Base-by-base conservation (phyloP, 2,113 vertebrate species). In the Trochalopteron elliotii region DNA sequence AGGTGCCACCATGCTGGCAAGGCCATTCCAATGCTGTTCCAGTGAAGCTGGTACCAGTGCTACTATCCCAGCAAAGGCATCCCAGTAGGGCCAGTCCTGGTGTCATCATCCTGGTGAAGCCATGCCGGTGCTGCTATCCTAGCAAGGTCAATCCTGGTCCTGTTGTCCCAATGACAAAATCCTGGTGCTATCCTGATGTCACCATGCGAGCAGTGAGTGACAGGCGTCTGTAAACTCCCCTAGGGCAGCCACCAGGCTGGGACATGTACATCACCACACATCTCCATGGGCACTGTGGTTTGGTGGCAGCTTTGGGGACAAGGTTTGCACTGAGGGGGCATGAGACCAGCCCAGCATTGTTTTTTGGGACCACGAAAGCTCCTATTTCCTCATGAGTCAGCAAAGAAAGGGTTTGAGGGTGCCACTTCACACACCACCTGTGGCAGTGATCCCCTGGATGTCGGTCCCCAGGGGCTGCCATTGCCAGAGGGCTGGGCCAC, bases 311-410 rank as follows among this genome's bases (percentile, higher is more conserved):
- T 42, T 47, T 67, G 44, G 49, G 57, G 49, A 71, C 35, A 59
- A 22, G 3, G 37, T 35, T 49, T 37, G 56, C 59, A 47, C 15
- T 2, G 4, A 67, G 57, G 16, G 5, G 39, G 16, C 27, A 59
- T 2, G 5, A 35, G 15, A 60, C 2, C 17, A 47, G 45, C 28
- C 28, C 45, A 8, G 27, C 1, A 5, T 3, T 30, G 39, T 1
- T 31, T 84, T 77, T 13, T 5, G 52, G 47, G 52, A 78, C 39
- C 33, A 20, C 0, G 0, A 59, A 75, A 78, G 44, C n/a, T 28
- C 13, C 8, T 1, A 0, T 33, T 69, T 85, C 70, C 37, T 68
- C 28, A 16, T 0, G 5, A 53, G 40, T 31, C 59, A 72, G 17
- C 30, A 44, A 25, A 72, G 67, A 45, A 71, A 39, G 28, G 39